Conservation (phyloP, 2,888 invertebrate genomes). For the Abrostola triplasia region DNA sequence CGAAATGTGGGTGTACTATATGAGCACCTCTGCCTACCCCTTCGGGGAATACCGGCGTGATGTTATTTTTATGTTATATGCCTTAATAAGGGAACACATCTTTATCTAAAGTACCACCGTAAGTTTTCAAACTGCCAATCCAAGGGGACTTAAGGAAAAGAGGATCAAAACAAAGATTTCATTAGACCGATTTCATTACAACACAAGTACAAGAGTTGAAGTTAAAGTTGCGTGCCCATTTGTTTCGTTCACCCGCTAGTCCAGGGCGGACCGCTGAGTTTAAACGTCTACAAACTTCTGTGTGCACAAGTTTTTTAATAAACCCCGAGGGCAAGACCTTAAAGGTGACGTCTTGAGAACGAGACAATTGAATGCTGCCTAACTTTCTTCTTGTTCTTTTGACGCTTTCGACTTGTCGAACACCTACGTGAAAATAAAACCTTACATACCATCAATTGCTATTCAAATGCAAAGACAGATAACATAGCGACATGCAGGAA, state of each 20-base stretch:
- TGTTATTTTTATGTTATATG: too few species aligned
- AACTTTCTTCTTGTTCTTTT: not conserved
- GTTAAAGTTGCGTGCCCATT: not conserved
- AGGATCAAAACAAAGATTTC: not conserved
- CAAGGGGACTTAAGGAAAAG: not conserved
- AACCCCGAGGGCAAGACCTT: not conserved
- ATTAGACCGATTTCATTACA: not conserved
- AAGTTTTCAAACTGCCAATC: too few species aligned
- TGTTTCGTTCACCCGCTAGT: not conserved
- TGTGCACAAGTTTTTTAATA: conserved; percentile 5
- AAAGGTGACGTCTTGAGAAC: conserved; percentile 1
- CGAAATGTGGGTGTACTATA: too few species aligned
- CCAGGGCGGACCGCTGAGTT: not conserved
- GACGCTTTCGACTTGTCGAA: too few species aligned
- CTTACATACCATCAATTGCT: too few species aligned
- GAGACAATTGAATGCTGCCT: not conserved
- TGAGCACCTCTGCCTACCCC: too few species aligned
- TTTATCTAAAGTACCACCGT: too few species aligned
- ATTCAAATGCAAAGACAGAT: too few species aligned
- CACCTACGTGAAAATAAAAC: too few species aligned
- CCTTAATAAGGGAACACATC: too few species aligned
- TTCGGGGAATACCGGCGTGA: too few species aligned
- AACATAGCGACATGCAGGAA: too few species aligned
- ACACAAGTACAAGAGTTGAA: not conserved
- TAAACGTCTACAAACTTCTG: not conserved